These are phyloP conservation scores for Ophion ellenae DNA, from an alignment of 2,888 invertebrate species.

Conservation along the genomic window DNA sequence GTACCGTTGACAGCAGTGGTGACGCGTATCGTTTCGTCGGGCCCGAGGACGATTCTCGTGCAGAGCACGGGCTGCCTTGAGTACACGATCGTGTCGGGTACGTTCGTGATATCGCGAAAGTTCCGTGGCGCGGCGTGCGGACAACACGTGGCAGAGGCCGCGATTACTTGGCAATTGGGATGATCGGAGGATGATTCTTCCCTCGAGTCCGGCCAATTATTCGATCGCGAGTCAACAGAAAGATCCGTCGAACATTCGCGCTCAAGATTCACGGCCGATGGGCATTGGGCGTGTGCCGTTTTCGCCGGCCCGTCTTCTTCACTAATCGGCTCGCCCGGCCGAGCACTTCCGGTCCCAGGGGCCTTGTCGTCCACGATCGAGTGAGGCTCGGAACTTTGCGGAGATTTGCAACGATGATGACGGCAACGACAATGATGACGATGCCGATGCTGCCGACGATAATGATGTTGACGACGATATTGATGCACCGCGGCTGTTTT, in stretches of 20 bases:
- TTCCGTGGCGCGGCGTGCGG: background rate
- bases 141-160: background rate
- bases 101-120: background rate
- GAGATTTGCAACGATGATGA: background rate
- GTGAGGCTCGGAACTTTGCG: background rate
- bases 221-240: background rate
- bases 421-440: background rate
- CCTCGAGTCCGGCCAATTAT: background rate
- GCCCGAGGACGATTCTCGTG: slow-evolving; percentile 61
- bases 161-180: background rate
- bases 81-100: slow-evolving; percentile 32
- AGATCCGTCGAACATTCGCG: background rate
- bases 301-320: background rate
- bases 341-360: background rate
- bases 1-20: background rate
- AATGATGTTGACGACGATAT: background rate
- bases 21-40: slow-evolving; percentile 44
- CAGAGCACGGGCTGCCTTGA: slow-evolving; percentile 45
- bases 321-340: background rate
- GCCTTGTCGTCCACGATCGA: background rate
- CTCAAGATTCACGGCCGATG: background rate
- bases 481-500: background rate
- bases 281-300: background rate
- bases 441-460: background rate
- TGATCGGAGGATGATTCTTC: background rate